These are phyloP conservation scores for Murina feae DNA, from an alignment of 2,113 vertebrate species.

Conservation along the genomic window DNA sequence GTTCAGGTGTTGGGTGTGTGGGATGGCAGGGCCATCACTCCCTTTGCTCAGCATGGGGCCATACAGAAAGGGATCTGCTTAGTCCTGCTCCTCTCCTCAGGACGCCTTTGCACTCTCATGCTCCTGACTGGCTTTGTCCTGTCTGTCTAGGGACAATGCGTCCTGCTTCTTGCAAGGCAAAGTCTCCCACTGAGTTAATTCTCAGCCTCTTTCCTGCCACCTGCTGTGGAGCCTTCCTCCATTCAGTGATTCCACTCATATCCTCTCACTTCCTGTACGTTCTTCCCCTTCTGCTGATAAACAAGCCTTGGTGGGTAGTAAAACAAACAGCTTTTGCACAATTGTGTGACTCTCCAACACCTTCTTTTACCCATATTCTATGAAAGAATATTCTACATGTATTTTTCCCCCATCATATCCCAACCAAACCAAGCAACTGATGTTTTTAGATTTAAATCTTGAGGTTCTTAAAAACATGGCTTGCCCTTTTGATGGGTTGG, in stretches of 20 bases:
- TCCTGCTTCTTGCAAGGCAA: not conserved
- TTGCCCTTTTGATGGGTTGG: not conserved
- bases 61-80: fast-evolving
- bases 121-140: not conserved
- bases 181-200: not conserved
- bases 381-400: not conserved
- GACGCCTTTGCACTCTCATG: not conserved
- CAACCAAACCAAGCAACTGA: not conserved
- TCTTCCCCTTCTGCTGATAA: not conserved
- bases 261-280: not conserved
- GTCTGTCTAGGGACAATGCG: not conserved
- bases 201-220: not conserved
- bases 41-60: not conserved
- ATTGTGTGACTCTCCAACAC: not conserved
- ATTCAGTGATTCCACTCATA: not conserved
- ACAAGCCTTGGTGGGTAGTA: not conserved
- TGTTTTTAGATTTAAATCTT: not conserved
- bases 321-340: not conserved
- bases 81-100: not conserved
- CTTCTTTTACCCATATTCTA: not conserved
- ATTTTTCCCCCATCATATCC: not conserved
- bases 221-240: not conserved
- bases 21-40: not conserved
- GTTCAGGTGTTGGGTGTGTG: not conserved
- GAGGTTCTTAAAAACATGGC: not conserved